phyloP scores from a whole-genome alignment of 1,140 invertebrate genomes.

The Andrena cerasifolii region DNA sequence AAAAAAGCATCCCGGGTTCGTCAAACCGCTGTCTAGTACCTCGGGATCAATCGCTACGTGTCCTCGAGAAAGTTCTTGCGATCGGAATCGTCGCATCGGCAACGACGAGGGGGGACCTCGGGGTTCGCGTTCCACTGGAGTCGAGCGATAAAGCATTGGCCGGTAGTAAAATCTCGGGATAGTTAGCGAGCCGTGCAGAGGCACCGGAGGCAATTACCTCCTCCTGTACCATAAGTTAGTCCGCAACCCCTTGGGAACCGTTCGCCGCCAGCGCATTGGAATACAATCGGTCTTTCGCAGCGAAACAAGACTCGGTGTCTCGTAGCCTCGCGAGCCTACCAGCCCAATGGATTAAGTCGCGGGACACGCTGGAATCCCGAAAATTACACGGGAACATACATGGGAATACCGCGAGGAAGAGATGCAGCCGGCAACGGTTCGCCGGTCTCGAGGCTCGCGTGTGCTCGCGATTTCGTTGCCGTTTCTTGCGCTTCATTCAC shows the following conservation, averaged over 20 bases:
- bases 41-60: background rate
- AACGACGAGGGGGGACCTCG: background rate
- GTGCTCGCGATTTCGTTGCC: too few relatives aligned
- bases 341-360: slow-evolving; percentile 1
- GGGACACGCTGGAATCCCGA: slow-evolving; percentile 1
- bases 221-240: background rate
- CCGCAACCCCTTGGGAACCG: background rate
- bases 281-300: slow-evolving; percentile 9
- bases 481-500: too few relatives aligned
- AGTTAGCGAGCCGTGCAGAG: too few relatives aligned
- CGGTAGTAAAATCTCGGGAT: too few relatives aligned
- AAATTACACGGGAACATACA: slow-evolving; percentile 32
- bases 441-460: slow-evolving; percentile 45
- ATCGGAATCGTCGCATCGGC: background rate
- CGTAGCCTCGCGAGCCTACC: background rate
- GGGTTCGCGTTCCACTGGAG: background rate
- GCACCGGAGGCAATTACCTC: slow-evolving; percentile 25
- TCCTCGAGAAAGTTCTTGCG: slow-evolving; percentile 14
- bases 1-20: slow-evolving; percentile 17
- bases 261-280: background rate
- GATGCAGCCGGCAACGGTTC: slow-evolving; percentile 42
- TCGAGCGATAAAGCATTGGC: too few relatives aligned
- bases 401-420: slow-evolving; percentile 11
- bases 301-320: background rate
- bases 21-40: background rate